phyloP scores from a whole-genome alignment of 1,140 invertebrate species.

The Drosophila busckii region DNA sequence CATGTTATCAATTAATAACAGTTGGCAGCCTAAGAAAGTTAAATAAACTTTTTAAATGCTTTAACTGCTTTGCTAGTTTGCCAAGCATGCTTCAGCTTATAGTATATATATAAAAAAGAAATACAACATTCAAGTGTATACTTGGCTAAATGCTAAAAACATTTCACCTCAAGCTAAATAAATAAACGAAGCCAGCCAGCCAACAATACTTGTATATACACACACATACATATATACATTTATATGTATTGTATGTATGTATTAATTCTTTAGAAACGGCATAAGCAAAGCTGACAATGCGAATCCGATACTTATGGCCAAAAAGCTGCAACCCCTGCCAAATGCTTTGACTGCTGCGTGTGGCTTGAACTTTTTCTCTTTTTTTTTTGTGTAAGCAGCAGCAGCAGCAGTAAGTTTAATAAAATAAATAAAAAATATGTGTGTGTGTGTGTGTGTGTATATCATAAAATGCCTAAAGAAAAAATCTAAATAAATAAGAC shows the following conservation, averaged over 20 bases:
- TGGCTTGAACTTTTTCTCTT: conserved; percentile 5
- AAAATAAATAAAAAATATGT: conserved; percentile 24
- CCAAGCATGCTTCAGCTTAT: neutral
- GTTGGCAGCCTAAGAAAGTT: conserved; percentile 8
- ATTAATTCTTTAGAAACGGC: conserved; percentile 17
- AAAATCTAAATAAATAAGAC: conserved; percentile 68
- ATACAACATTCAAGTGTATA: conserved; percentile 16
- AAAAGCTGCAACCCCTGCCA: conserved; percentile 2
- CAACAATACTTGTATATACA: neutral
- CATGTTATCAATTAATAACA: conserved; percentile 5
- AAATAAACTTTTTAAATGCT: conserved; percentile 11
- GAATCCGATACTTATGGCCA: conserved; percentile 50
- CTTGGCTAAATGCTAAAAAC: conserved; percentile 2
- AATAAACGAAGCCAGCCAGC: conserved; percentile 3
- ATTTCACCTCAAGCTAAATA: conserved; percentile 13
- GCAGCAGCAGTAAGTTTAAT: conserved; percentile 19
- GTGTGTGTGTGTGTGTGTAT: too few species aligned
- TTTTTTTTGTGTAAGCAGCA: conserved; percentile 18
- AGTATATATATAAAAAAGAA: too few species aligned
- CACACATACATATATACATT: conserved; percentile 3
- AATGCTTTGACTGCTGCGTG: conserved; percentile 5
- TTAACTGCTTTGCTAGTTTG: conserved; percentile 8
- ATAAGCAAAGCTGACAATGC: conserved; percentile 58
- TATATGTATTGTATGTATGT: conserved; percentile 12
- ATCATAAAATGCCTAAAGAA: conserved; percentile 33